Conservation (phyloP, 2,797 vertebrate genomes). For the Nannoperca australis region DNA sequence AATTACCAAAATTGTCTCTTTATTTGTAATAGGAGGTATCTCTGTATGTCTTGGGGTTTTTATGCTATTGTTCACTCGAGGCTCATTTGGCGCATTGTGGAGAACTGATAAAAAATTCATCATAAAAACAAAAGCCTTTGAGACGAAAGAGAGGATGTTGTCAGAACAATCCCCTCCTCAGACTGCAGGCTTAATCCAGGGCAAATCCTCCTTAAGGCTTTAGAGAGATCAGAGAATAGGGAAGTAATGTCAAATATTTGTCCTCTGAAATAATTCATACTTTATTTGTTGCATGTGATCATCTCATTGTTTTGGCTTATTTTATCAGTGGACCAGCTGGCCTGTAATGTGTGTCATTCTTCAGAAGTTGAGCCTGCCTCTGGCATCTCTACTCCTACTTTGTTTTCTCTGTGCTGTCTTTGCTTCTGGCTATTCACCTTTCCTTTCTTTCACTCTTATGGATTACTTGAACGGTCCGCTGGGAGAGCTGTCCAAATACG, state of each 20-base stretch:
- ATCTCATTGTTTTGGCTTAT: constrained; percentile 74
- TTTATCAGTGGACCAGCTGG: constrained; percentile 73
- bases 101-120: constrained; percentile 83
- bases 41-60: constrained; percentile 73
- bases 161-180: constrained; percentile 75
- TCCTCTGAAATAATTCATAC: constrained; percentile 79
- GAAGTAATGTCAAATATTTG: constrained; percentile 83
- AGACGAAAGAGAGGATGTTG: constrained; percentile 77
- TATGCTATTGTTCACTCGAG: constrained; percentile 83
- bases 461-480: constrained; percentile 67
- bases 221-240: constrained; percentile 74
- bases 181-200: constrained; percentile 79
- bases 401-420: constrained; percentile 40
- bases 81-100: constrained; percentile 81
- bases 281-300: constrained; percentile 79
- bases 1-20: constrained; percentile 82
- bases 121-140: constrained; percentile 82
- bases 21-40: constrained; percentile 81
- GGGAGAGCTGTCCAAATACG: constrained; percentile 75
- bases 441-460: constrained; percentile 67
- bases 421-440: constrained; percentile 68
- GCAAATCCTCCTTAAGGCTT: constrained; percentile 82
- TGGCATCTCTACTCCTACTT: constrained; percentile 54
- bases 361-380: constrained; percentile 69
- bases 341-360: constrained; percentile 65